Conservation (phyloP, 2,113 vertebrate genomes). For the Pangasianodon gigas region DNA sequence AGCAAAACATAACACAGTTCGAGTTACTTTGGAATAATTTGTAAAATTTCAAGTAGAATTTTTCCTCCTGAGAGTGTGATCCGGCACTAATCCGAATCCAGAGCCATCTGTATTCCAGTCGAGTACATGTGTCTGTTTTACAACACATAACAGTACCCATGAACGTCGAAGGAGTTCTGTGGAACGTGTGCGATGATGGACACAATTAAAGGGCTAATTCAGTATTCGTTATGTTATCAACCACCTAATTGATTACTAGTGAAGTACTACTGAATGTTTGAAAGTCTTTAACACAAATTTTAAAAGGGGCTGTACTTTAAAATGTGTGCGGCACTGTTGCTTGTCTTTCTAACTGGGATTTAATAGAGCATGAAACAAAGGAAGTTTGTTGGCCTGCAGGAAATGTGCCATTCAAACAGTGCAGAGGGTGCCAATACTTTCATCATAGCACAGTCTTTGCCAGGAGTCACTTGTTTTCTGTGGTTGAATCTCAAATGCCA, state of each 20-base stretch:
- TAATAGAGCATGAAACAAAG: not conserved
- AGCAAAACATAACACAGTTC: not conserved
- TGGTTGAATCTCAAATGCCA: not conserved
- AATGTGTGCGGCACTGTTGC: not conserved
- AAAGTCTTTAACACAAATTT: not conserved
- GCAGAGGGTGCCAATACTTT: not conserved
- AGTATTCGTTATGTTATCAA: not conserved
- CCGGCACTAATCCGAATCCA: not conserved
- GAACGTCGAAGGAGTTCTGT: not conserved
- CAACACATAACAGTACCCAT: not conserved
- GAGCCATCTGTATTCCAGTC: not conserved
- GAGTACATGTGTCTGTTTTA: not conserved
- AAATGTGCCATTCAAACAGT: not conserved
- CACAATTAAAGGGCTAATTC: not conserved
- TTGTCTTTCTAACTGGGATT: not conserved
- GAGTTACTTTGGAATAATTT: not conserved
- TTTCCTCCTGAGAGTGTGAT: not conserved
- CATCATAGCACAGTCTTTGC: not conserved
- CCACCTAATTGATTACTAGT: not conserved
- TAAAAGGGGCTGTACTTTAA: not conserved
- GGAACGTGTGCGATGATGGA: not conserved
- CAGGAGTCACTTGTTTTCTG: not conserved
- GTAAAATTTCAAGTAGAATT: not conserved
- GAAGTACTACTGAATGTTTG: not conserved
- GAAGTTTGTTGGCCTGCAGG: not conserved